These are phyloP conservation scores for Alca torda DNA, from an alignment of 2,797 vertebrate genomes.

Conservation along the genomic window DNA sequence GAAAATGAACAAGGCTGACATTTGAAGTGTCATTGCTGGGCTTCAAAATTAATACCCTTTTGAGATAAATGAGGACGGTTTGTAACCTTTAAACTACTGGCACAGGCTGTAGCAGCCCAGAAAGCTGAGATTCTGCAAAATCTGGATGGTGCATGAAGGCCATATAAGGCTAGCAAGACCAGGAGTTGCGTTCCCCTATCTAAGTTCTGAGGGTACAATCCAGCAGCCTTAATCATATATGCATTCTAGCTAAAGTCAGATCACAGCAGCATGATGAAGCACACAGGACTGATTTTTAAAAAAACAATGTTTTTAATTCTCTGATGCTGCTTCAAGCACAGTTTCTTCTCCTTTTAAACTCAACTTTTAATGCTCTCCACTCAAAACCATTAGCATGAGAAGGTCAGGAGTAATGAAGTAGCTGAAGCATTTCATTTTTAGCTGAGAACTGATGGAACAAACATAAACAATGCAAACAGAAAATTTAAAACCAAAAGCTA, in stretches of 20 bases:
- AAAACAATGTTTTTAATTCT: background rate
- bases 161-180: background rate
- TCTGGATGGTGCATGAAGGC: background rate
- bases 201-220: background rate
- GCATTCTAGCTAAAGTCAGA: background rate
- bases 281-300: background rate
- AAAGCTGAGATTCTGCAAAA: background rate
- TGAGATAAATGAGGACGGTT: background rate
- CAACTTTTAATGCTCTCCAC: background rate
- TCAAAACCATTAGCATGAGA: background rate
- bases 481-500: background rate
- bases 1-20: slow-evolving; percentile 15
- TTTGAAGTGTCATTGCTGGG: slow-evolving; percentile 1
- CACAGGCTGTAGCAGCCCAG: background rate
- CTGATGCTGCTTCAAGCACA: background rate
- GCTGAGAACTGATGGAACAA: background rate
- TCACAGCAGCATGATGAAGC: background rate
- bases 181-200: background rate
- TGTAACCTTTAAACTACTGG: background rate
- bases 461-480: background rate
- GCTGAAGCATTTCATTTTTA: background rate
- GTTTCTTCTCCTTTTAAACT: background rate
- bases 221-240: slow-evolving; percentile 4
- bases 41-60: slow-evolving; percentile 15
- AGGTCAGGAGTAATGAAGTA: background rate